Percentiles rank a stretch among this genome's conserved stretches.
These are phyloP conservation scores for Hirtodrosophila duncani DNA, from an alignment of 2,888 invertebrate genomes.

Conservation along the genomic window DNA sequence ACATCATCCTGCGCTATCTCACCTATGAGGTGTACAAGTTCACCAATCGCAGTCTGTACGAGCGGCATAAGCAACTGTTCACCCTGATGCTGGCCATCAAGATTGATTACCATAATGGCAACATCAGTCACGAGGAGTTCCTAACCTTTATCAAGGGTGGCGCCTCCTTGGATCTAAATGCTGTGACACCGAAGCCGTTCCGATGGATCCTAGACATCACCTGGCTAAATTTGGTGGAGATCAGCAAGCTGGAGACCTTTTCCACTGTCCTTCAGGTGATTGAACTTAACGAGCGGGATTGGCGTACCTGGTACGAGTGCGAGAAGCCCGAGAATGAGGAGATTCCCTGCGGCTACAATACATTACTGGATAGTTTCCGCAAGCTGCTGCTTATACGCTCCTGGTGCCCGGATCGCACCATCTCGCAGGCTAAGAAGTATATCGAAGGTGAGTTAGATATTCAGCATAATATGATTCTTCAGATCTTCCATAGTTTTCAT, in stretches of 20 bases:
- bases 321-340: conserved; percentile 94
- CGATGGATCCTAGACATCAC: conserved; percentile 97
- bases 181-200: conserved; percentile 94
- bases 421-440: conserved; percentile 94
- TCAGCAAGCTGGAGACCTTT: conserved; percentile 90
- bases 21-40: conserved; percentile 96
- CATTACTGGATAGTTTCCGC: conserved; percentile 90
- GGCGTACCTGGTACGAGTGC: conserved; percentile 94
- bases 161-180: conserved; percentile 94
- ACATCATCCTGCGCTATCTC: conserved; percentile 91
- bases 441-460: conserved; percentile 84
- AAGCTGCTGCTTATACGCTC: conserved; percentile 92
- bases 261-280: conserved; percentile 89
- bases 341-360: conserved; percentile 93
- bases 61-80: conserved; percentile 94
- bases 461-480: not conserved
- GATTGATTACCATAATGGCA: conserved; percentile 90
- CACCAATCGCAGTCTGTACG: conserved; percentile 94
- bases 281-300: conserved; percentile 90
- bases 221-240: conserved; percentile 96
- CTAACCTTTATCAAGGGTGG: conserved; percentile 97
- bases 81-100: conserved; percentile 97
- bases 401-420: conserved; percentile 96
- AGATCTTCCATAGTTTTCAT: not conserved
- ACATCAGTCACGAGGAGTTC: conserved; percentile 93